phyloP scores from a whole-genome alignment of 2,113 vertebrate species.

The Chaetura pelagica region DNA sequence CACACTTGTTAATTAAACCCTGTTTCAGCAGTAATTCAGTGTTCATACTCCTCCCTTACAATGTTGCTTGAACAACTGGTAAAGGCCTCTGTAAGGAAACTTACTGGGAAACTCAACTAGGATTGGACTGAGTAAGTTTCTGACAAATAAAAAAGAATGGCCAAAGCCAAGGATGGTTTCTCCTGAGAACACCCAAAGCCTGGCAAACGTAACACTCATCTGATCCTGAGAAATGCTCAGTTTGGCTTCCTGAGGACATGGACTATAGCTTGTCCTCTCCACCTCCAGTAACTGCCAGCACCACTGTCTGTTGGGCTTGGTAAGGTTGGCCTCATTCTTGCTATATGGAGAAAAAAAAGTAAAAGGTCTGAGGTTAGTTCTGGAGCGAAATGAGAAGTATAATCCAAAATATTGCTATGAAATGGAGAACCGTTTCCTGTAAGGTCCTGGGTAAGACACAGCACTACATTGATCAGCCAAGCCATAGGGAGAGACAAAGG shows the following conservation, averaged over 20 bases:
- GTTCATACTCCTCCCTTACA: not conserved
- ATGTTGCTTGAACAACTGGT: not conserved
- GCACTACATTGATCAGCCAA: not conserved
- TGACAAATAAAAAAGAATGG: not conserved
- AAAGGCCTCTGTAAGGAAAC: not conserved
- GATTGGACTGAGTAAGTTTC: not conserved
- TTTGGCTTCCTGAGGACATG: not conserved
- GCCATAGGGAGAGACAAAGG: not conserved
- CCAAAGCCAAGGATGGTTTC: not conserved
- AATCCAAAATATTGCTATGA: not conserved
- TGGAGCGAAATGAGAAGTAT: not conserved
- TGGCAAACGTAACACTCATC: not conserved
- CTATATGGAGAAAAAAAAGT: not conserved
- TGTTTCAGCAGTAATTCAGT: not conserved
- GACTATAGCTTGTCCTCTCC: not conserved
- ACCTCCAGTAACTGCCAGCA: not conserved
- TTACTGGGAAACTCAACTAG: not conserved
- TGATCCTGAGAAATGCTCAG: not conserved
- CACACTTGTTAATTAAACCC: constrained; percentile 22
- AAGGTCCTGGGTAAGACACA: not conserved
- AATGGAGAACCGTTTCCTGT: not conserved
- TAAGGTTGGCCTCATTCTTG: not conserved
- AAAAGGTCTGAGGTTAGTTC: not conserved
- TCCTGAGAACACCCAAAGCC: not conserved
- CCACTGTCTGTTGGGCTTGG: not conserved